Conservation (phyloP, 1,140 invertebrate genomes). For the Steinernema khuongi region DNA sequence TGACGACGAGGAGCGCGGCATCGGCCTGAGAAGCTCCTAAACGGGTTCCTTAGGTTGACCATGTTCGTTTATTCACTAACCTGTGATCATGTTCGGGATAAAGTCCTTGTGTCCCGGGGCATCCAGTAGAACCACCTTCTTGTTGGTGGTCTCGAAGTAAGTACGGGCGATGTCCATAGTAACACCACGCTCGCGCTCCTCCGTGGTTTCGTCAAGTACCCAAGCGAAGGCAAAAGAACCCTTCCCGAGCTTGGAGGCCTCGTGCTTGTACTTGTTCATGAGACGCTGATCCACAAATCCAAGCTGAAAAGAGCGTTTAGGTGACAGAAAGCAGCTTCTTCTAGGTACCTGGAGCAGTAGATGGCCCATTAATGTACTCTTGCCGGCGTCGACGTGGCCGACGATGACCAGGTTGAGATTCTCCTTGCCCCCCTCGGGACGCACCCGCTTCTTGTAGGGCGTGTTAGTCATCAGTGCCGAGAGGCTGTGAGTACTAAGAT, state of each 20-base stretch:
- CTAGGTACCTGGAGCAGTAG: conserved; percentile 69
- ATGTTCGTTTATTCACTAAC: conserved; percentile 44
- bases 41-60: conserved; percentile 9
- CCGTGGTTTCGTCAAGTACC: conserved; percentile 97
- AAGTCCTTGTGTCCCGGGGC: conserved; percentile 93
- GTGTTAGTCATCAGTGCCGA: conserved; percentile 29
- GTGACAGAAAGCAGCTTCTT: not conserved
- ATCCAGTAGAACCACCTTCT: conserved; percentile 80
- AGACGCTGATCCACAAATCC: conserved; percentile 81
- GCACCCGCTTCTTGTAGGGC: not conserved
- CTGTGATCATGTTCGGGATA: conserved; percentile 97
- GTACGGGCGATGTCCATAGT: conserved; percentile 95
- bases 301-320: conserved; percentile 61
- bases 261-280: conserved; percentile 95
- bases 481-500: not conserved
- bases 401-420: conserved; percentile 54
- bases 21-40: conserved; percentile 88
- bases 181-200: conserved; percentile 82
- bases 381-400: conserved; percentile 98
- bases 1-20: conserved; percentile 88
- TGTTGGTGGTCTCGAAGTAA: conserved; percentile 82
- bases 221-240: conserved; percentile 97
- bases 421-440: conserved; percentile 36
- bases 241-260: conserved; percentile 94
- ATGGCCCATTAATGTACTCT: conserved; percentile 94